These are phyloP conservation scores for Sporophila hypoxantha DNA, from an alignment of 2,113 vertebrate species.

Conservation along the genomic window DNA sequence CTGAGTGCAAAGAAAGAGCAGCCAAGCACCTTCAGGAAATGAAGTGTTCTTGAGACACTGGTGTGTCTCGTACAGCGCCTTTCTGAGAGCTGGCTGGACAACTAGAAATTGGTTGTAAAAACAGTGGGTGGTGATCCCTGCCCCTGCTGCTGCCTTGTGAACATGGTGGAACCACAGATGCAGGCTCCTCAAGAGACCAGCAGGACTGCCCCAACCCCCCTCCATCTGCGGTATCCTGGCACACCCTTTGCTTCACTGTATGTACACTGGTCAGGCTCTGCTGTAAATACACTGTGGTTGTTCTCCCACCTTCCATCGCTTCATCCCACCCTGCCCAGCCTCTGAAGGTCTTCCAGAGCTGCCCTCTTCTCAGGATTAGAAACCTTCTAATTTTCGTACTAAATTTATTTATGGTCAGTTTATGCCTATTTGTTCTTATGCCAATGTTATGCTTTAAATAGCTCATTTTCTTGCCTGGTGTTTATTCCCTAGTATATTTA, in stretches of 20 bases:
- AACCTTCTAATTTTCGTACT: constrained; percentile 52
- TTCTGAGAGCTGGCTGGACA: not conserved
- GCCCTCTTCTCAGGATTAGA: constrained; percentile 24
- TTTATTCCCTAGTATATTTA: constrained; percentile 43
- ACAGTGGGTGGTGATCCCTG: not conserved
- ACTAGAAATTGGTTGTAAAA: not conserved
- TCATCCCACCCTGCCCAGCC: not conserved
- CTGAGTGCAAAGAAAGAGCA: not conserved
- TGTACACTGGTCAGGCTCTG: not conserved
- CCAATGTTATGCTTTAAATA: constrained; percentile 41
- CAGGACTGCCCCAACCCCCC: not conserved
- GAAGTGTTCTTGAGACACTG: not conserved
- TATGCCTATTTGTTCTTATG: constrained; percentile 33
- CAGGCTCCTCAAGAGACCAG: not conserved
- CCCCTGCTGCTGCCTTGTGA: not conserved
- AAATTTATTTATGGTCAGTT: constrained; percentile 56
- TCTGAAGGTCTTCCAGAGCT: constrained; percentile 52
- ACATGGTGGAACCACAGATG: not conserved
- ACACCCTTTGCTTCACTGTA: not conserved
- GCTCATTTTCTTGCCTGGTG: constrained; percentile 20
- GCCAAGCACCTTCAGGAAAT: not conserved
- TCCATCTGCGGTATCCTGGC: accelerated
- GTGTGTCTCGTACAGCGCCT: not conserved
- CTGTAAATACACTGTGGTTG: constrained; percentile 7
- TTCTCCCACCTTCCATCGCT: not conserved